Conservation (phyloP, 2,888 invertebrate genomes). For the Cheilosia vernalis region DNA sequence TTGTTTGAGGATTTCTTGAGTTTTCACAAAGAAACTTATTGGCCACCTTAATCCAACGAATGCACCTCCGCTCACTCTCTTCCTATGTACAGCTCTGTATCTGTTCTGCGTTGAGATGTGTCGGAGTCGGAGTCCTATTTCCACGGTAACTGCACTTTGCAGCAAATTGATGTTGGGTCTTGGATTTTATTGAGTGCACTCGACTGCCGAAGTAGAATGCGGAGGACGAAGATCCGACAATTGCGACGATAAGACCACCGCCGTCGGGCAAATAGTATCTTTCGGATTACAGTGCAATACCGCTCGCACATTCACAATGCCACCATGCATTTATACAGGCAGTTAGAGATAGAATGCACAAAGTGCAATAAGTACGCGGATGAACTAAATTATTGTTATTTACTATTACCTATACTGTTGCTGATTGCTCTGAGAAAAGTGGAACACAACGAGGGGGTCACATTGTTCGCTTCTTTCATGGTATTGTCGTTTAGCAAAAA, state of each 20-base stretch:
- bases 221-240: conserved; percentile 9
- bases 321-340: conserved; percentile 14
- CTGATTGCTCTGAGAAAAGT: conserved; percentile 37
- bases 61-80: conserved; percentile 42
- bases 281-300: conserved; percentile 47
- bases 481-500: neutral
- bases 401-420: conserved; percentile 53
- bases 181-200: conserved; percentile 74
- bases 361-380: conserved; percentile 44
- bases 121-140: conserved; percentile 17
- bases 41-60: conserved; percentile 73
- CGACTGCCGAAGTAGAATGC: conserved; percentile 29
- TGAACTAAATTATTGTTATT: conserved; percentile 58
- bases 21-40: conserved; percentile 72
- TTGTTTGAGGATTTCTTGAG: conserved; percentile 74
- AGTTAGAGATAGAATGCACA: conserved; percentile 2
- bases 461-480: conserved; percentile 19
- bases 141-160: conserved; percentile 57
- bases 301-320: conserved; percentile 21
- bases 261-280: conserved; percentile 26
- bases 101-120: conserved; percentile 15
- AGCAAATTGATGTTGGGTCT: conserved; percentile 71
- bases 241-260: conserved; percentile 48
- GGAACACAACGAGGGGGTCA: neutral
- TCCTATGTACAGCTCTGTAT: conserved; percentile 20